A percentile compares a stretch with the other conserved stretches of the same genome.
Evolutionary conservation across 1,140 invertebrate genomes (phyloP).

Genomic region (Drosophila lacteicornis): DNA sequence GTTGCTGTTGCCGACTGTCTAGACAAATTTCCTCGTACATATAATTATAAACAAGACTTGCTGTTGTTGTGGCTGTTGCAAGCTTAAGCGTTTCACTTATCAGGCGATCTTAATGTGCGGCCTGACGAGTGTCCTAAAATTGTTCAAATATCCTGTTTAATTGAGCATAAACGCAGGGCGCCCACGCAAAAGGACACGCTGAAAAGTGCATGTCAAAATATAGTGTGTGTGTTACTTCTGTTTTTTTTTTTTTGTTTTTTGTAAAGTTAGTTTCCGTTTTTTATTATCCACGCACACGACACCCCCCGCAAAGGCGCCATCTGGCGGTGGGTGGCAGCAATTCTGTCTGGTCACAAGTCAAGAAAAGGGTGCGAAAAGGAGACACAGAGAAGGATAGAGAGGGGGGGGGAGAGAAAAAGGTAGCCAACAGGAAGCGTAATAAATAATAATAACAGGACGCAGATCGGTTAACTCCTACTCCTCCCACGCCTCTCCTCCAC

Average conservation of each 20-base stretch:
- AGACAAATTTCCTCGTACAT: constrained; percentile 69
- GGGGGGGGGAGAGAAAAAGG: neutral
- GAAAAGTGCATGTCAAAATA: constrained; percentile 57
- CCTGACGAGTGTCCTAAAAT: constrained; percentile 48
- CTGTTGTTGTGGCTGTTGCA: constrained; percentile 1
- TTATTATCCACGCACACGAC: constrained; percentile 48
- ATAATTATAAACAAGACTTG: constrained; percentile 19
- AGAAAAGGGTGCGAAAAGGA: constrained; percentile 5
- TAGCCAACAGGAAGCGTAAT: constrained; percentile 41
- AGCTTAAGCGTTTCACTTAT: constrained; percentile 29
- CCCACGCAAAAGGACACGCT: constrained; percentile 5
- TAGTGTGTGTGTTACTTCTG: constrained; percentile 4
- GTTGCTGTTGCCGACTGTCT: constrained; percentile 45
- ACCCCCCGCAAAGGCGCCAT: constrained; percentile 34
- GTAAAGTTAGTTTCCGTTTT: constrained; percentile 11
- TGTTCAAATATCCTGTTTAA: constrained; percentile 72
- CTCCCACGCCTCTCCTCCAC: constrained; percentile 14
- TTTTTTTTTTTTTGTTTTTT: constrained; percentile 24
- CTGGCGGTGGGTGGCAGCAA: constrained; percentile 28
- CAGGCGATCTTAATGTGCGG: constrained; percentile 53
- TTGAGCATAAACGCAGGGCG: constrained; percentile 49
- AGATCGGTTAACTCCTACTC: constrained; percentile 26
- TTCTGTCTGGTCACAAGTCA: constrained; percentile 16
- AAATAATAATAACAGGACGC: constrained; percentile 62
- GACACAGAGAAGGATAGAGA: neutral